Percentiles rank a stretch among this genome's conserved stretches.
Evolutionary conservation across 2,888 invertebrate species (phyloP).

Genomic region (Bedellia somnulentella): DNA sequence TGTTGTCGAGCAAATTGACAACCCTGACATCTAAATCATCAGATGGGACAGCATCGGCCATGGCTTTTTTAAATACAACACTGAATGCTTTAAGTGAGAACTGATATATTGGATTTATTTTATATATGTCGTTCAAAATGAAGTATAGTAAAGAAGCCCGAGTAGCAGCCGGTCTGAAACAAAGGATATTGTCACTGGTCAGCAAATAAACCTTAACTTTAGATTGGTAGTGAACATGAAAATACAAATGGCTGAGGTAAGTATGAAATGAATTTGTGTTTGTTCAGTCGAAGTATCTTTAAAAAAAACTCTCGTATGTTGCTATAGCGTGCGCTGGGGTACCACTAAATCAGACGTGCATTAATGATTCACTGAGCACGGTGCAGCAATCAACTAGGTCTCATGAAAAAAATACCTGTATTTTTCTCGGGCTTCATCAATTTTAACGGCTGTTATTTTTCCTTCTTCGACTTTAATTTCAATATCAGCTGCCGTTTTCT

Average conservation of each 20-base stretch:
- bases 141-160: slow-evolving; percentile 91
- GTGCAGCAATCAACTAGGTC: too few relatives aligned
- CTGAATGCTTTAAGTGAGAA: slow-evolving; percentile 94
- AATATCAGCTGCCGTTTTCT: slow-evolving; percentile 89
- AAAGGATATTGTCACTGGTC: too few relatives aligned
- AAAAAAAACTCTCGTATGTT: not conserved
- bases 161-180: slow-evolving; percentile 72
- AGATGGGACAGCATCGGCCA: slow-evolving; percentile 67
- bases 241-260: too few relatives aligned
- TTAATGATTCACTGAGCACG: too few relatives aligned
- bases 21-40: slow-evolving; percentile 76
- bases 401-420: too few relatives aligned
- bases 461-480: slow-evolving; percentile 86
- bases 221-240: too few relatives aligned
- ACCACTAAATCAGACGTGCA: too few relatives aligned
- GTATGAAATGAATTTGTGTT: too few relatives aligned
- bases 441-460: slow-evolving; percentile 80
- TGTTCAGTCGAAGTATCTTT: too few relatives aligned
- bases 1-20: slow-evolving; percentile 77
- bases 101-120: slow-evolving; percentile 94
- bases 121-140: slow-evolving; percentile 86
- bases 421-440: slow-evolving; percentile 88
- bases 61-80: slow-evolving; percentile 86
- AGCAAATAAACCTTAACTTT: too few relatives aligned
- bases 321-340: too few relatives aligned